Percentiles rank a stretch among this genome's conserved stretches.
These are phyloP conservation scores for Platysternon megacephalum DNA, from an alignment of 2,113 vertebrate genomes.

Conservation along the genomic window DNA sequence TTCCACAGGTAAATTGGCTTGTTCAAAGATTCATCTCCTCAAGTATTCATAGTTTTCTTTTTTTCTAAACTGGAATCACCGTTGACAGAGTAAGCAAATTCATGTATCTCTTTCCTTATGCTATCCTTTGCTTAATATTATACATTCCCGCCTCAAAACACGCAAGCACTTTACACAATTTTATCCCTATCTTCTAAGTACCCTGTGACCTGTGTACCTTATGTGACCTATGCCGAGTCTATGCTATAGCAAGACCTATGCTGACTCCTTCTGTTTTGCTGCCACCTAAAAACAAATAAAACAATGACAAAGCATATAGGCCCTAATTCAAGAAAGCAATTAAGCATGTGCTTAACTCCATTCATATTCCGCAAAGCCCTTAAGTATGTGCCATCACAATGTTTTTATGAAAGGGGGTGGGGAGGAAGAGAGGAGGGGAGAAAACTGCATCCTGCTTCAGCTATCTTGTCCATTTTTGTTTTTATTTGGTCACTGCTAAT, in stretches of 20 bases:
- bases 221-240: accelerated
- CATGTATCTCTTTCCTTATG: not conserved
- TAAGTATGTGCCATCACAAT: not conserved
- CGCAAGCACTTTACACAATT: not conserved
- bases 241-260: not conserved
- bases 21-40: not conserved
- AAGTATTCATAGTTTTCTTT: not conserved
- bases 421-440: not conserved
- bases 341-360: not conserved
- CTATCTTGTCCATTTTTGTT: not conserved
- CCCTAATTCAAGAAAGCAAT: not conserved
- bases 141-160: not conserved
- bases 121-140: not conserved
- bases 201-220: not conserved
- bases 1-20: not conserved
- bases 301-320: accelerated
- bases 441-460: not conserved
- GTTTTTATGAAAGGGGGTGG: not conserved
- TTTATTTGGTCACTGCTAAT: constrained; percentile 7
- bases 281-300: not conserved
- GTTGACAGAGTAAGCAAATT: not conserved
- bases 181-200: not conserved
- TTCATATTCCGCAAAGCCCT: not conserved
- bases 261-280: not conserved
- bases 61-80: not conserved